Percentiles rank a stretch among this genome's conserved stretches.
Evolutionary conservation across 2,797 vertebrate species (phyloP).

Genomic region (Sebastes miniatus): DNA sequence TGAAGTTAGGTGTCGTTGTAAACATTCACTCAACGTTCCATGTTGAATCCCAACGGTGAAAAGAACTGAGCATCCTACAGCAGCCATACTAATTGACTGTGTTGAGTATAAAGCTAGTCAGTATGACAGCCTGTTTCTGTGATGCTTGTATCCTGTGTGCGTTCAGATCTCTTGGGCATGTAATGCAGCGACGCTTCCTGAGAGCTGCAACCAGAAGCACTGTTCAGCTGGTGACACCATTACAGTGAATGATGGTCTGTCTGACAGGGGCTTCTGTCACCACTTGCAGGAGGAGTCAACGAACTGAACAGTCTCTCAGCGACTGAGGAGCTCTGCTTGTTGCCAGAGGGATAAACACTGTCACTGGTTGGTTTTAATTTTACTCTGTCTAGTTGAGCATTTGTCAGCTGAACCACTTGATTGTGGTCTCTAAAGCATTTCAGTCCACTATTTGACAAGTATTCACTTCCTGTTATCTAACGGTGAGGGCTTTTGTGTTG

Average conservation of each 20-base stretch:
- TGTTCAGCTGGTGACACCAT: constrained; percentile 61
- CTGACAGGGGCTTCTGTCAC: constrained; percentile 66
- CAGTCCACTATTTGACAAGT: constrained; percentile 25
- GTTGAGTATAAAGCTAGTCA: constrained; percentile 23
- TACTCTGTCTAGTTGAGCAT: constrained; percentile 42
- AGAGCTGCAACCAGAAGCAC: constrained; percentile 41
- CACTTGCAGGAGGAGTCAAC: constrained; percentile 55
- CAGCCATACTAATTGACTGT: constrained; percentile 45
- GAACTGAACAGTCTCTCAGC: constrained; percentile 57
- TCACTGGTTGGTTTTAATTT: constrained; percentile 54
- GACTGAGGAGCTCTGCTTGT: constrained; percentile 45
- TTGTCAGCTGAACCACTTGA: constrained; percentile 48
- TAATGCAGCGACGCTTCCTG: constrained; percentile 52
- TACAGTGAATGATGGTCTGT: constrained; percentile 65
- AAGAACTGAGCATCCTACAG: constrained; percentile 21
- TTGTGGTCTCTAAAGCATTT: constrained; percentile 37
- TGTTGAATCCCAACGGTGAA: not conserved
- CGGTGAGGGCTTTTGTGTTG: not conserved
- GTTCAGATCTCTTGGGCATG: constrained; percentile 56
- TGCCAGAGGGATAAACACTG: constrained; percentile 69
- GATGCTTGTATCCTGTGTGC: constrained; percentile 47
- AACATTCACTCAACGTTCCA: constrained; percentile 6
- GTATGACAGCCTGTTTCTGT: constrained; percentile 38
- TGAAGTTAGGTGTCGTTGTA: not conserved
- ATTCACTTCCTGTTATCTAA: constrained; percentile 29